These are phyloP conservation scores for Wiebesia pumilae DNA, from an alignment of 1,140 invertebrate species.

Conservation along the genomic window DNA sequence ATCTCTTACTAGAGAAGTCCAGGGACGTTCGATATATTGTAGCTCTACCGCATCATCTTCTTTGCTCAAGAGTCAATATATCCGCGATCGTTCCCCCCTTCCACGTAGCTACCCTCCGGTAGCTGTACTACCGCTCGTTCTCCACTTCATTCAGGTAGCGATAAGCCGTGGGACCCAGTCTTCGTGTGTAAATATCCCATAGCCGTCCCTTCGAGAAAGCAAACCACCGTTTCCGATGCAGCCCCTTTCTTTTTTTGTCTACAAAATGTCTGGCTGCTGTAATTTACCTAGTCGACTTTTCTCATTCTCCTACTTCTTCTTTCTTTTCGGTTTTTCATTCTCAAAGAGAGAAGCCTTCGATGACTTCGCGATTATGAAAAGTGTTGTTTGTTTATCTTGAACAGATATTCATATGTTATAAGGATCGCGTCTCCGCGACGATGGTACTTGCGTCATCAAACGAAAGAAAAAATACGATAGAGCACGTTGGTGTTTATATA, in stretches of 20 bases:
- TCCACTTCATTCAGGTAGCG: constrained; percentile 56
- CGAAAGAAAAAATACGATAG: background rate
- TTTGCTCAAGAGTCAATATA: constrained; percentile 40
- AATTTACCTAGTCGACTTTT: constrained; percentile 2
- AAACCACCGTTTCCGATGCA: background rate
- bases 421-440: background rate
- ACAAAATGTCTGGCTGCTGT: background rate
- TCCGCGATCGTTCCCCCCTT: background rate
- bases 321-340: background rate
- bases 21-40: constrained; percentile 28
- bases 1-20: background rate
- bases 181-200: constrained; percentile 66
- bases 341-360: background rate
- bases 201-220: constrained; percentile 44
- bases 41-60: background rate
- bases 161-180: constrained; percentile 59
- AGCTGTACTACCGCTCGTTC: background rate
- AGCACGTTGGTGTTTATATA: too few species aligned
- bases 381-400: background rate
- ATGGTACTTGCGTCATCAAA: background rate
- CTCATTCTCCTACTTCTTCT: background rate
- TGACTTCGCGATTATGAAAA: constrained; percentile 7
- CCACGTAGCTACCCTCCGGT: too few species aligned
- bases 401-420: background rate
- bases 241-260: background rate